Base-by-base conservation (phyloP, 2,888 invertebrate species). In the Parnassius glacialis region DNA sequence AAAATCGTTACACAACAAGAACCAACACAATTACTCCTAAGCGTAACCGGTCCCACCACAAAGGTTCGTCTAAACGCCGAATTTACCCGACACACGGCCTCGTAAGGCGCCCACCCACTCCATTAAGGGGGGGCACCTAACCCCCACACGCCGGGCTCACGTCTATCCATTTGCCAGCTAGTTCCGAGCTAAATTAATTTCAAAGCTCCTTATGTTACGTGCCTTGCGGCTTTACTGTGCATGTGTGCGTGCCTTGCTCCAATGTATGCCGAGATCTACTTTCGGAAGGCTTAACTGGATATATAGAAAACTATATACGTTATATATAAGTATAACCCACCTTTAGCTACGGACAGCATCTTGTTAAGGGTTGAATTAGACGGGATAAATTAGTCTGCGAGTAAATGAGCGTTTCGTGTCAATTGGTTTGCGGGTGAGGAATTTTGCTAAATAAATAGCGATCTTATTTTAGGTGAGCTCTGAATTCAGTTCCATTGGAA, bases 111-210 rank as follows among this genome's bases (percentile, higher is more conserved):
- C 70, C 69, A 70, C 77, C 73, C 64, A 68, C 69, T 64, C 68
- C 73, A 61, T 34, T 54, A 64, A 64, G 67, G 66, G 69, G 66
- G 70, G 72, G 75, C 68, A 67, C 71, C 71, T 69, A 74, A 63
- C 73, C 79, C 79, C 79, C 86, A 79, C 72, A 70, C 71, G 70
- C 76, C 75, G 76, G 79, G 84, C 89, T 87, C 90, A 90, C 91
- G 91, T 91, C 91, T 91, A 91, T 91, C 91, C 91, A 91, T 91
- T 91, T 91, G 90, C 91, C 88, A 90, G 91, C 91, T 91, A 91
- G 91, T 91, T 91, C 91, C 89, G 86, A 88, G 90, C 91, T 91
- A 91, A 91, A 91, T 91, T 91, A 91, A 91, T 91, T 91, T 91
- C 90, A 88, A 91, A 91, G 91, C 91, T 90, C 90, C 91, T 91